Percentiles rank a stretch among this genome's conserved stretches.
phyloP scores from a whole-genome alignment of 1,140 invertebrate species.

The Pogonognathellus flavescens region DNA sequence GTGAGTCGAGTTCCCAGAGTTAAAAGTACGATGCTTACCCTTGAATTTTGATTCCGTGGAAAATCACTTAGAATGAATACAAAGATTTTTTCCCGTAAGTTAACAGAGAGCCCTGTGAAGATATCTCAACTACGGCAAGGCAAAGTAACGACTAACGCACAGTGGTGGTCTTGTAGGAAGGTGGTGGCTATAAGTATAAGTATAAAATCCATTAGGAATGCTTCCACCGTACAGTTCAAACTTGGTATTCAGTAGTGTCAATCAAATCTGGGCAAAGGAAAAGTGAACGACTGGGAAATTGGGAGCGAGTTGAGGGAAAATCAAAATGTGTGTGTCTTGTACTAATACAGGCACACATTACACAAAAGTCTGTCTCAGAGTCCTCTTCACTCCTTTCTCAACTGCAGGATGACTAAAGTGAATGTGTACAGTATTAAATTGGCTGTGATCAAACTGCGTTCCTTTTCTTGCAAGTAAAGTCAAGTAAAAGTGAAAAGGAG shows the following conservation, averaged over 20 bases:
- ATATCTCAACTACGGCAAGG: neutral
- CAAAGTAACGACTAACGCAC: neutral
- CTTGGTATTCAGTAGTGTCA: slow-evolving; percentile 47
- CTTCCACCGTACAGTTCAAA: slow-evolving; percentile 36
- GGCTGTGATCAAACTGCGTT: slow-evolving; percentile 31
- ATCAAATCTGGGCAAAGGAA: slow-evolving; percentile 19
- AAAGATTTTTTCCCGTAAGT: slow-evolving; percentile 40
- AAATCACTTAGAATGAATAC: slow-evolving; percentile 48
- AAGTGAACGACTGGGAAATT: slow-evolving; percentile 34
- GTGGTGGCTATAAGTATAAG: neutral
- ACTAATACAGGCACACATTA: neutral
- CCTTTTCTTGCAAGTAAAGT: neutral
- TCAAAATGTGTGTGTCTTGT: neutral
- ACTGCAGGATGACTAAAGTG: neutral
- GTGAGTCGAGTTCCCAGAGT: slow-evolving; percentile 7
- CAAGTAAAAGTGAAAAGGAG: slow-evolving; percentile 21
- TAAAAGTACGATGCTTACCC: slow-evolving; percentile 35
- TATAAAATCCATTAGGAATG: slow-evolving; percentile 44
- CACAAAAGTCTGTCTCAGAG: neutral
- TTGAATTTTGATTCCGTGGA: slow-evolving; percentile 44
- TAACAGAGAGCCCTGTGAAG: neutral
- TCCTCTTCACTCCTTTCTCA: slow-evolving; percentile 4
- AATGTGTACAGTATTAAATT: slow-evolving; percentile 6
- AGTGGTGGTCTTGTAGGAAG: neutral
- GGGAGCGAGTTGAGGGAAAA: slow-evolving; percentile 30